Evolutionary conservation across 2,113 vertebrate species (phyloP), one percentile per base, ranked within the genome.

Genomic region (Osmerus eperlanus): DNA sequence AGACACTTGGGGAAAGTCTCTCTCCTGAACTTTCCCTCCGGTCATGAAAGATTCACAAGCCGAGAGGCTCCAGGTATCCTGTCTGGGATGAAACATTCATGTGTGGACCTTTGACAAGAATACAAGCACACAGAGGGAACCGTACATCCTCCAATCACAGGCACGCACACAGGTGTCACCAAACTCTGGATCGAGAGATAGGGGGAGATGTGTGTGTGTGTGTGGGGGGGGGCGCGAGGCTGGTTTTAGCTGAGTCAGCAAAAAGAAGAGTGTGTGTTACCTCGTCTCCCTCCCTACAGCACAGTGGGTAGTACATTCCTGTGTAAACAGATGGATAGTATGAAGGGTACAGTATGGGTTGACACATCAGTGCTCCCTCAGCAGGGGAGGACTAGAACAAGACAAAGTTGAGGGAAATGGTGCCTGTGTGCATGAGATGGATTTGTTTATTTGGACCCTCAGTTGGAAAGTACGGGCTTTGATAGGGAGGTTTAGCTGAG

Each of bases 51-150:
- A 23, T 60, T 25, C 19, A 60, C 58, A 60, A 25, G 58, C 19
- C 9, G 11, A 82, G 58, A 69, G 54, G 68, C 54, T 74, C 63
- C 70, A 83, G 75, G 77, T 87, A 82, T 87, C 78, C 85, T 87
- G 84, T 70, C 71, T 60, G n/a, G 8, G 47, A 76, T 82, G 58
- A 89, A 85, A 89, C 78, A 82, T 89, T 84, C 52, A 88, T 83
- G 67, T 23, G 70, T 80, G 3, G 28, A 78, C 56, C 72, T 84
- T 84, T 65, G 65, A 76, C 65, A 23, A 64, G 19, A 19, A 78
- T 68, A 74, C 19, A 54, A 68, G 41, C 77, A 81, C 77, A 73
- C 32, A 36, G 32, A 36, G 32, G 64, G 66, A 72, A 75, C 80
- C 72, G 73, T 36, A 79, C 72, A 85, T 61, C 56, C 55, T 67